Conservation (phyloP, 2,888 invertebrate species). For the Empis stercorea region DNA sequence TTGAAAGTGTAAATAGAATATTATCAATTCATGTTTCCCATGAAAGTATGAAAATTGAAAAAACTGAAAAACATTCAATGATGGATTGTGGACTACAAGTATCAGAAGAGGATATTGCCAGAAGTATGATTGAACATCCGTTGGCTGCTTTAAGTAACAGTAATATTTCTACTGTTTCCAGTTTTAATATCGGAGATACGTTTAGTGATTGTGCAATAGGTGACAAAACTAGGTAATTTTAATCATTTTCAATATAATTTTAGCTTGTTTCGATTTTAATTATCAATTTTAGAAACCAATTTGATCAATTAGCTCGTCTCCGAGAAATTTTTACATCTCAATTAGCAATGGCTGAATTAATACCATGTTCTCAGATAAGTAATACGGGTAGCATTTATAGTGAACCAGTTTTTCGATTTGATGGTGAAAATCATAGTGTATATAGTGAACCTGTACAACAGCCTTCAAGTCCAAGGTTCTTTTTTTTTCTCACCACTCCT, state of each 20-base stretch:
- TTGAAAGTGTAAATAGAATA: conserved; percentile 59
- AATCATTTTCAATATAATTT: not conserved
- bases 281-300: conserved; percentile 38
- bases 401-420: conserved; percentile 35
- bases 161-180: conserved; percentile 80
- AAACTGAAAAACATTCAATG: conserved; percentile 33
- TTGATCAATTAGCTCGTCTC: conserved; percentile 68
- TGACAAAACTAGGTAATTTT: conserved; percentile 31
- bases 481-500: not conserved
- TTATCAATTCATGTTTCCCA: conserved; percentile 41
- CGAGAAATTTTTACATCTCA: conserved; percentile 72
- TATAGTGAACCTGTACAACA: conserved; percentile 75
- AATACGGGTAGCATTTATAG: conserved; percentile 36
- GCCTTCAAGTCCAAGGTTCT: conserved; percentile 35
- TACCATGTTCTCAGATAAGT: conserved; percentile 45
- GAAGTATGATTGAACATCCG: conserved; percentile 81
- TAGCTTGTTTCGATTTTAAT: too few species aligned
- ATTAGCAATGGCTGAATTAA: conserved; percentile 59
- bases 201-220: conserved; percentile 36
- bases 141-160: conserved; percentile 80
- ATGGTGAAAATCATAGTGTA: conserved; percentile 58
- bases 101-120: conserved; percentile 84
- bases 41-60: conserved; percentile 50
- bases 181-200: conserved; percentile 46
- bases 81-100: conserved; percentile 81